Evolutionary conservation across 2,888 invertebrate species (phyloP), one percentile per base, ranked within the genome.

Genomic region (Cephus sareptanus): DNA sequence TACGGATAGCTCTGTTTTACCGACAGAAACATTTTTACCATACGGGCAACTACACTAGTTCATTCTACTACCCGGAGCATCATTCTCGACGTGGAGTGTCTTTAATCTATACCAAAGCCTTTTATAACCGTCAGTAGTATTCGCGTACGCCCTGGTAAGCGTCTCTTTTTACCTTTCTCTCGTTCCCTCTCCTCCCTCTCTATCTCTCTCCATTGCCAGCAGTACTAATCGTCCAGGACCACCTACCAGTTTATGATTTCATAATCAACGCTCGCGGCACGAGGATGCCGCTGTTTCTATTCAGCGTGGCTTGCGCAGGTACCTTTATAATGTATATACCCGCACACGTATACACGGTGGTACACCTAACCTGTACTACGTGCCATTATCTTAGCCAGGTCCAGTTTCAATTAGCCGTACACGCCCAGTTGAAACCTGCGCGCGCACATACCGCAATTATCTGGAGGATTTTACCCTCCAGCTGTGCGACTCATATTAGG

Each of bases 181-280:
- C 56, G 13, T 40, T 15, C 4, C 40, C 6, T 40, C 40, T 15
- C 6, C 15, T 40, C 4, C 15, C 15, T 56, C 23, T 56, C 40
- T 23, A 23, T 56, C 56, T 56, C 56, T 40, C 12, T 40, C 33
- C 71, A 11, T 71, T 9, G 71, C 71, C 71, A 71, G 71, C 33
- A 34, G 37, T 83, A 82, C 82, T 87, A 86, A 87, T 87, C 84
- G 82, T 79, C 80, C 79, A 80, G 83, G 87, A 87, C 87, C 87
- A 87, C 87, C 87, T 87, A 87, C 87, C 83, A 84, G 83, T 85
- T 84, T 79, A 84, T 85, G 87, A 87, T 87, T 87, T 87, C 87
- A 86, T 87, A 87, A 87, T 87, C 86, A 84, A 86, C 83, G 86
- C 84, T 83, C 82, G 81, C 81, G 86, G 82, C 81, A 79, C 83